phyloP scores from a whole-genome alignment of 2,113 vertebrate species.

The Brienomyrus brachyistius region DNA sequence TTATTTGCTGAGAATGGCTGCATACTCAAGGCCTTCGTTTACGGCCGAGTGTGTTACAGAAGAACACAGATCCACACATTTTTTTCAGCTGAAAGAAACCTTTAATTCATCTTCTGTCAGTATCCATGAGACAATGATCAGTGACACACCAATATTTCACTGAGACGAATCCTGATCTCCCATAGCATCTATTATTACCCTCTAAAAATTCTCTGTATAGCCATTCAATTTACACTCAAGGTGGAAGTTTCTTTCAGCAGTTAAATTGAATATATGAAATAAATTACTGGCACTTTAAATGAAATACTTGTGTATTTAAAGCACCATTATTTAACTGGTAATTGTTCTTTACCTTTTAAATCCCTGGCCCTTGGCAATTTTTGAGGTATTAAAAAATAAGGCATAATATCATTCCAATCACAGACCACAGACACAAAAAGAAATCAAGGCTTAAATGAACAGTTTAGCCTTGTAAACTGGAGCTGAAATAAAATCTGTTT shows the following conservation, averaged over 20 bases:
- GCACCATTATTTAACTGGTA: background rate
- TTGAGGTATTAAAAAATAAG: background rate
- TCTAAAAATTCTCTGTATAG: background rate
- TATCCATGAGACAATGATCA: background rate
- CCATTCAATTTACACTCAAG: background rate
- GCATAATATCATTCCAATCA: background rate
- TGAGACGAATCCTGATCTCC: background rate
- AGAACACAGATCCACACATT: background rate
- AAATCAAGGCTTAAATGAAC: background rate
- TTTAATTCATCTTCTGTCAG: background rate
- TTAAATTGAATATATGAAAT: background rate
- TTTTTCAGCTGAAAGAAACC: constrained; percentile 1
- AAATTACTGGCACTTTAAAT: background rate
- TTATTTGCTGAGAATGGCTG: background rate
- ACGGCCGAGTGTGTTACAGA: background rate
- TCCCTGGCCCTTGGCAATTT: background rate
- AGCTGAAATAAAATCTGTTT: background rate
- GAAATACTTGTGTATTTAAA: background rate
- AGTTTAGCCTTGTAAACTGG: background rate
- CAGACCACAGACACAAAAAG: background rate
- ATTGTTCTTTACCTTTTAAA: background rate
- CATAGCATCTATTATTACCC: background rate
- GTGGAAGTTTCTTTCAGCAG: background rate
- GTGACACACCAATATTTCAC: background rate
- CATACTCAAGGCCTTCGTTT: background rate